Base-by-base conservation (phyloP, 2,888 invertebrate genomes). In the Leptarthrus brevirostris region DNA sequence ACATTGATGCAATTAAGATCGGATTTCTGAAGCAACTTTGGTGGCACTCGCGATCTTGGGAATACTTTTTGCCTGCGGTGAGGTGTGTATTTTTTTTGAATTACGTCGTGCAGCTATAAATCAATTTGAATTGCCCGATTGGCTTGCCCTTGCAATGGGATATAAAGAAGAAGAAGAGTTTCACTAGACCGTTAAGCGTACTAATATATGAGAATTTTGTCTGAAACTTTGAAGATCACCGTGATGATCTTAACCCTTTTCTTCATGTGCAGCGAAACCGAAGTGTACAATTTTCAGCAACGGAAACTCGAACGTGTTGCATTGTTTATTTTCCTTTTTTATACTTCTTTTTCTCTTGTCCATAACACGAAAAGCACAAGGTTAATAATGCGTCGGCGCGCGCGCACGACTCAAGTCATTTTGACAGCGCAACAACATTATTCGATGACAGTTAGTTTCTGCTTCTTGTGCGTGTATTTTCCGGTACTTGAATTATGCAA, bases 371-470 rank as follows among this genome's bases (percentile, higher is more conserved):
- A 24, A 26, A 8, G 10, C 14, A 4, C 30, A 54, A 54, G 54
- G 54, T 54, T 54, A 54, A 54, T 54, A 54, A 54, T 54, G 54
- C 54, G 54, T 54, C 30, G 54, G 26, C 69, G 66, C 49, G 34
- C 69, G 56, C 72, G 54, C 72, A 72, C 72, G 72, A 72, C 56
- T 72, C 58, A 56, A 72, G 56, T 56, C 56, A 47, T 16, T 56
- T 47, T 56, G 72, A 72, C 72, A 71, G 49, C 64, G 24, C 44
- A 69, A 52, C 69, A 69, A 69, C 69, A 52, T 52, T 52, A 20
- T 52, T 47, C 47, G 44, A 56, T 72, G 72, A 72, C 72, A 72
- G 56, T 56, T 44, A 24, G 56, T 47, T n/a, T 40, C 47, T 40
- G 36, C 36, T 72, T 24, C 56, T 71, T 71, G 14, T 36, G 36